Conservation (phyloP, 2,888 invertebrate genomes). For the Catocala fraxini region DNA sequence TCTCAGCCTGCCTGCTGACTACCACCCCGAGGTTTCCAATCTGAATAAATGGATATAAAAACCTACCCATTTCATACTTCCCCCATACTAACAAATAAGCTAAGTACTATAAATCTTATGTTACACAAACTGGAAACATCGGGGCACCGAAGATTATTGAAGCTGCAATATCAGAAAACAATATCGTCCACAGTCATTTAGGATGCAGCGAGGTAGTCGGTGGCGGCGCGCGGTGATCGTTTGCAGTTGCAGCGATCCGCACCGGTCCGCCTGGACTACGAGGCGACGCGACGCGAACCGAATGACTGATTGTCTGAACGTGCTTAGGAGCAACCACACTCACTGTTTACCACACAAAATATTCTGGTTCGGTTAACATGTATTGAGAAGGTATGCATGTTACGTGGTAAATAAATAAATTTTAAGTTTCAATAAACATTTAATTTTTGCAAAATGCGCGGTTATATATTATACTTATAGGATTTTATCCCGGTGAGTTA, state of each 20-base stretch:
- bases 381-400: neutral
- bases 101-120: neutral
- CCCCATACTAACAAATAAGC: neutral
- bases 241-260: constrained; percentile 26
- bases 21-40: too few relatives aligned
- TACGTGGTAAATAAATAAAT: neutral
- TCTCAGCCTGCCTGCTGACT: too few relatives aligned
- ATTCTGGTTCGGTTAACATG: constrained; percentile 27
- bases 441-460: too few relatives aligned
- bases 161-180: constrained; percentile 44
- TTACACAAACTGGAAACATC: neutral
- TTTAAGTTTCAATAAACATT: too few relatives aligned
- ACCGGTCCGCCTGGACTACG: constrained; percentile 18
- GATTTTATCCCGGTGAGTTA: too few relatives aligned
- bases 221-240: constrained; percentile 26
- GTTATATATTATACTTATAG: too few relatives aligned
- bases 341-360: constrained; percentile 39
- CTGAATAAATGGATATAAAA: too few relatives aligned
- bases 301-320: constrained; percentile 67
- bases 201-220: constrained; percentile 50
- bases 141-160: constrained; percentile 16
- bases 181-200: constrained; percentile 47
- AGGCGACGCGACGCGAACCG: constrained; percentile 51
- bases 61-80: too few relatives aligned
- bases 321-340: constrained; percentile 48